Conservation (phyloP, 1,140 invertebrate species). For the Melanaphis sacchari region DNA sequence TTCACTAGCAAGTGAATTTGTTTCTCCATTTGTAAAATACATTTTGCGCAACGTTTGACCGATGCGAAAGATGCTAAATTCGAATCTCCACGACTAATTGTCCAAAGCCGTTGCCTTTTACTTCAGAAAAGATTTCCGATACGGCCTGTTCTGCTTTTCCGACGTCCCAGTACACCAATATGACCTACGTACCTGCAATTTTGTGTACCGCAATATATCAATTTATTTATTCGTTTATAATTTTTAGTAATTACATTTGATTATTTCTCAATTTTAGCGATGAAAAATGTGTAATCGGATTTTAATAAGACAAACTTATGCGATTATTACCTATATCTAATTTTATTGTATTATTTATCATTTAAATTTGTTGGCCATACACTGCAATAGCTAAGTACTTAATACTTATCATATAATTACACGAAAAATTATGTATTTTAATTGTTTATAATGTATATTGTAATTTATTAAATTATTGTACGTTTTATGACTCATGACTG, state of each 20-base stretch:
- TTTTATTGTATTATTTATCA: background rate
- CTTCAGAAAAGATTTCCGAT: slow-evolving; percentile 63
- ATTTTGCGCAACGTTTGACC: slow-evolving; percentile 73
- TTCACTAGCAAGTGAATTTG: slow-evolving; percentile 79
- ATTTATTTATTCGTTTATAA: background rate
- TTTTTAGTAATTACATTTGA: background rate
- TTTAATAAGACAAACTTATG: background rate
- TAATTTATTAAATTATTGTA: no score
- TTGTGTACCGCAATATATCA: background rate
- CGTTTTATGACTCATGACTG: background rate
- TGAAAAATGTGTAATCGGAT: background rate
- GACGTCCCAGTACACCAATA: slow-evolving; percentile 73
- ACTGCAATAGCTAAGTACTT: background rate
- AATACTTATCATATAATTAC: background rate
- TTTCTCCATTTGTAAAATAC: slow-evolving; percentile 69
- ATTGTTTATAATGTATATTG: background rate
- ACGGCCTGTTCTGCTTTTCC: slow-evolving; percentile 66
- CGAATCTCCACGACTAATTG: slow-evolving; percentile 69
- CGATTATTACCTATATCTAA: background rate
- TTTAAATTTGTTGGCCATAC: background rate
- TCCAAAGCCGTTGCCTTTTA: slow-evolving; percentile 64
- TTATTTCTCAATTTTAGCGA: background rate
- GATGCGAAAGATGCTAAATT: slow-evolving; percentile 78
- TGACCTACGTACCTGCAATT: slow-evolving; percentile 66
- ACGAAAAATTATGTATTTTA: background rate